These are phyloP conservation scores for Sus cebifrons DNA, from an alignment of 2,797 vertebrate genomes.

Conservation along the genomic window DNA sequence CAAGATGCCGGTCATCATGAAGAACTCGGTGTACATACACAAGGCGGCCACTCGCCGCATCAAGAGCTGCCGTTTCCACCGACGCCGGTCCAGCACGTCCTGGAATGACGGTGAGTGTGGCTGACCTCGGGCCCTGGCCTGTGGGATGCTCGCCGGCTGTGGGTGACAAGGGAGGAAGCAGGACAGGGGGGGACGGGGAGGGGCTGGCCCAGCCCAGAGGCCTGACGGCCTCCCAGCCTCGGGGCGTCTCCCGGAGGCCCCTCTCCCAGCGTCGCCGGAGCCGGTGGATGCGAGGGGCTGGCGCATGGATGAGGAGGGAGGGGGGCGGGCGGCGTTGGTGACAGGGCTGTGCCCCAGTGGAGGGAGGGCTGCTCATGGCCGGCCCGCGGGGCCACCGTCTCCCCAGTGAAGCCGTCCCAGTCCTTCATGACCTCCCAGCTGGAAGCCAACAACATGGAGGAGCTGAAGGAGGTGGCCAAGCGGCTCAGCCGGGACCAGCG, in stretches of 20 bases:
- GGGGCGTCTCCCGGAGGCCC: not conserved
- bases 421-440: conserved; percentile 92
- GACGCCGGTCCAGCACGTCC: conserved; percentile 92
- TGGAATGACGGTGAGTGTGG: conserved; percentile 90
- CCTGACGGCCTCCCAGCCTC: not conserved
- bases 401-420: conserved; percentile 96
- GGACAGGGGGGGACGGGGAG: not conserved
- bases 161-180: not conserved
- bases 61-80: conserved; percentile 97
- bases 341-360: not conserved
- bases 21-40: conserved; percentile 98
- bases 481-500: conserved; percentile 94
- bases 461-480: conserved; percentile 94
- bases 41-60: conserved; percentile 97
- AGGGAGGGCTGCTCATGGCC: not conserved
- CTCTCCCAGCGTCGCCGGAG: not conserved
- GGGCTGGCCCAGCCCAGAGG: not conserved
- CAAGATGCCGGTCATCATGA: conserved; percentile 98
- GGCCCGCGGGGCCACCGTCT: not conserved
- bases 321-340: not conserved
- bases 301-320: not conserved
- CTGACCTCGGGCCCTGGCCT: accelerated
- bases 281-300: not conserved
- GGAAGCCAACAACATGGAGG: conserved; percentile 93
- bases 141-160: accelerated